Percentiles rank a stretch among this genome's conserved stretches.
These are phyloP conservation scores for Podarcis lilfordi DNA, from an alignment of 2,797 vertebrate species.

Conservation along the genomic window DNA sequence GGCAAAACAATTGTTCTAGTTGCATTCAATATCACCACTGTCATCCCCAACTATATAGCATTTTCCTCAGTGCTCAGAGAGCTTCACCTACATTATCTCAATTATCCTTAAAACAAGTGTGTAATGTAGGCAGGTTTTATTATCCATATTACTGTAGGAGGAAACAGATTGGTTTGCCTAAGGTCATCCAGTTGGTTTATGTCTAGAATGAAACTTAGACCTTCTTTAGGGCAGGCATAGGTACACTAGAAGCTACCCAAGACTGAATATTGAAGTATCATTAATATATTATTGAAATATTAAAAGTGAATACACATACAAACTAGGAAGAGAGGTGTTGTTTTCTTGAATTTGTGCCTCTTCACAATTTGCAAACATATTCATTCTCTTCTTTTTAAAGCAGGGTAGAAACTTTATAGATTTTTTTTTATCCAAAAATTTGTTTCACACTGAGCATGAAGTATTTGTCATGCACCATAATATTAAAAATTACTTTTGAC, in stretches of 20 bases:
- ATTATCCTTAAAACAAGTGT: too few relatives aligned
- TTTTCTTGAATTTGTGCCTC: neutral
- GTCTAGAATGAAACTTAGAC: neutral
- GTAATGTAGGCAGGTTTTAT: too few relatives aligned
- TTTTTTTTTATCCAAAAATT: slow-evolving; percentile 17
- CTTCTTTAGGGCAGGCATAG: too few relatives aligned
- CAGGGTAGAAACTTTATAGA: slow-evolving; percentile 22
- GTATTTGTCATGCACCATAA: slow-evolving; percentile 18
- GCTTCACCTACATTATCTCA: neutral
- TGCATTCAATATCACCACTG: neutral
- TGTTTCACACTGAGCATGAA: neutral
- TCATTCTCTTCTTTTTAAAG: slow-evolving; percentile 39
- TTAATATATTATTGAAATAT: too few relatives aligned
- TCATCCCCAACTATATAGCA: neutral
- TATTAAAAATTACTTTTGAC: slow-evolving; percentile 10
- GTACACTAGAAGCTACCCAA: too few relatives aligned
- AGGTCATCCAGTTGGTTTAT: neutral
- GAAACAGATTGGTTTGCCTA: neutral
- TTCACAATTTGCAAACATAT: neutral
- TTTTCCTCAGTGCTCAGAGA: neutral
- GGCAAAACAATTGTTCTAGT: neutral
- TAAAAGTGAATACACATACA: neutral
- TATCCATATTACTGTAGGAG: neutral
- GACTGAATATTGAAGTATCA: too few relatives aligned
- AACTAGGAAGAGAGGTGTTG: neutral